Percentiles rank a stretch among this genome's conserved stretches.
Conservation (phyloP, 2,888 invertebrate species). For the Himalopsyche japonica region DNA sequence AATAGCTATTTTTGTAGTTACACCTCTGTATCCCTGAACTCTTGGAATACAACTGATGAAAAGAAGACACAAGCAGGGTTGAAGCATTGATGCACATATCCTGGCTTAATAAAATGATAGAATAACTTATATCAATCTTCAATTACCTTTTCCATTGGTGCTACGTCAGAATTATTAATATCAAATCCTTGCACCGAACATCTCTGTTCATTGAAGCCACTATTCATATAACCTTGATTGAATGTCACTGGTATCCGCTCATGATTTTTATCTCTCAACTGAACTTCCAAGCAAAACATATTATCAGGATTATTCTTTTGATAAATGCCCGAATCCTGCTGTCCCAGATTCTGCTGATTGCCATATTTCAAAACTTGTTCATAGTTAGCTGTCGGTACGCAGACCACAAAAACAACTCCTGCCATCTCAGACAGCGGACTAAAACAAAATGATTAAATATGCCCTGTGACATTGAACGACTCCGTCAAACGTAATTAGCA, state of each 20-base stretch:
- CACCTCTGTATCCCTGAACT: no score
- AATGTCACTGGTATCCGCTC: constrained; percentile 53
- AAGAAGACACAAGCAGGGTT: no score
- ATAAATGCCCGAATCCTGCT: constrained; percentile 22
- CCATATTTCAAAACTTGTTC: constrained; percentile 65
- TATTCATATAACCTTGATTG: constrained; percentile 52
- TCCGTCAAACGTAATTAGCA: not conserved
- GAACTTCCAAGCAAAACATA: constrained; percentile 50
- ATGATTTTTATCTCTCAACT: constrained; percentile 51
- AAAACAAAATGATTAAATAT: not conserved
- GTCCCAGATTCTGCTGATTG: constrained; percentile 45
- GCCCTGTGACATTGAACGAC: constrained; percentile 18
- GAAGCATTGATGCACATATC: no score
- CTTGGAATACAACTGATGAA: no score
- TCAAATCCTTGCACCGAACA: constrained; percentile 39
- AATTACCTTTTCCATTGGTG: constrained; percentile 70
- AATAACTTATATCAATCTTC: not conserved
- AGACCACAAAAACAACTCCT: constrained; percentile 71
- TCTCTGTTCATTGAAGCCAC: constrained; percentile 46
- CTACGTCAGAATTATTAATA: constrained; percentile 55
- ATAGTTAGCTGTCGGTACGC: constrained; percentile 69
- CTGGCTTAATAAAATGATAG: no score
- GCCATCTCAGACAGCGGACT: constrained; percentile 51
- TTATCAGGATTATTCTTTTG: constrained; percentile 43
- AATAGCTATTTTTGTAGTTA: no score